Conservation (phyloP, 2,113 vertebrate species). For the Emydocephalus ijimae region DNA sequence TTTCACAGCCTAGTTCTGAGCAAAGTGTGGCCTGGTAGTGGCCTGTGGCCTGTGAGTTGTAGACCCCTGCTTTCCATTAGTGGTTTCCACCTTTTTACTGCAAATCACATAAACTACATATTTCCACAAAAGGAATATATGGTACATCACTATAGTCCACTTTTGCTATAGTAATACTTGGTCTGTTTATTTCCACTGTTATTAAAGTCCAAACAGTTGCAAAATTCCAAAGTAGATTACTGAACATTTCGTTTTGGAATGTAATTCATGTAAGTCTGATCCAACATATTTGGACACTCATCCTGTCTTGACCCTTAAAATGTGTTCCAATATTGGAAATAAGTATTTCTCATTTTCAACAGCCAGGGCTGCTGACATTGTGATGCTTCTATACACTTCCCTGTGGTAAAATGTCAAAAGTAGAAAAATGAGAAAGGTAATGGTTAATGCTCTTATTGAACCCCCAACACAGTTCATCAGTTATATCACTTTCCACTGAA, state of each 20-base stretch:
- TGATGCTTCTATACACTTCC: neutral
- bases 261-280: neutral
- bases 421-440: neutral
- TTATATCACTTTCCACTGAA: neutral
- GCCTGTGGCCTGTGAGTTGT: too few relatives aligned
- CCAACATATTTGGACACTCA: neutral
- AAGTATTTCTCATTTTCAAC: neutral
- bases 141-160: neutral
- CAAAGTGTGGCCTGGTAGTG: neutral
- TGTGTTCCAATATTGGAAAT: neutral
- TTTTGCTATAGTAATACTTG: neutral
- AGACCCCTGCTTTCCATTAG: neutral
- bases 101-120: neutral
- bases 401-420: neutral
- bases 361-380: neutral
- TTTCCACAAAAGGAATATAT: neutral
- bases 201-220: neutral
- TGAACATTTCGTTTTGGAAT: neutral
- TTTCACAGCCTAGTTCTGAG: neutral
- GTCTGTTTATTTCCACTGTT: neutral
- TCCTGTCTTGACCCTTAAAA: neutral
- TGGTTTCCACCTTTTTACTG: neutral
- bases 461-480: neutral
- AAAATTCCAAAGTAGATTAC: neutral
- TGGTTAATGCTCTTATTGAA: neutral